These are phyloP conservation scores for Paedocypris sp. DNA, from an alignment of 2,113 vertebrate species.

Conservation along the genomic window DNA sequence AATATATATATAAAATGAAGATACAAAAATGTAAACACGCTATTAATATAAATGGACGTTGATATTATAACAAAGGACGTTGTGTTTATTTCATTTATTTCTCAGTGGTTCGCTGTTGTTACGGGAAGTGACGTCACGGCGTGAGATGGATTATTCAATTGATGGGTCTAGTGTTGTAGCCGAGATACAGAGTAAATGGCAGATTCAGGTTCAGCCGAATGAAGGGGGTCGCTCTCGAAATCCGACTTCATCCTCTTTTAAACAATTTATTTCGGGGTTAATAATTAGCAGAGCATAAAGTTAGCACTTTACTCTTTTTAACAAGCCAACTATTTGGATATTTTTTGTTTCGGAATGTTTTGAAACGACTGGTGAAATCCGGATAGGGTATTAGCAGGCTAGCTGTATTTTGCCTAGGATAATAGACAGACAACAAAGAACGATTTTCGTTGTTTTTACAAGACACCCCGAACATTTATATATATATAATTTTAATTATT, in stretches of 20 bases:
- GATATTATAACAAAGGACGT: no score
- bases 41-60: no score
- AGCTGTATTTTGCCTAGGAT: slow-evolving; percentile 16
- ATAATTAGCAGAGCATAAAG: slow-evolving; percentile 53
- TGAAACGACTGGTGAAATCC: slow-evolving; percentile 71
- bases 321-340: slow-evolving; percentile 57
- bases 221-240: slow-evolving; percentile 35
- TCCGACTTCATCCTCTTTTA: slow-evolving; percentile 76
- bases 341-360: slow-evolving; percentile 42
- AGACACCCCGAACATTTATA: background rate
- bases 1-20: no score
- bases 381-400: slow-evolving; percentile 41
- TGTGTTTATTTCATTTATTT: no score
- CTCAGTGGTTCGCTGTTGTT: slow-evolving; percentile 40
- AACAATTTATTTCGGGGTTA: background rate
- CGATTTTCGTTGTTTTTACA: slow-evolving; percentile 3
- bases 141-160: slow-evolving; percentile 39
- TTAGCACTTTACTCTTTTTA: slow-evolving; percentile 32
- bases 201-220: background rate
- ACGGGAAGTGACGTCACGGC: slow-evolving; percentile 70
- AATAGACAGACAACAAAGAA: slow-evolving; percentile 6
- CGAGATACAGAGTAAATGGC: background rate
- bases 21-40: no score
- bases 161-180: slow-evolving; percentile 1
- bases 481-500: background rate